phyloP scores from a whole-genome alignment of 2,113 vertebrate species.

The Grantiella picta region DNA sequence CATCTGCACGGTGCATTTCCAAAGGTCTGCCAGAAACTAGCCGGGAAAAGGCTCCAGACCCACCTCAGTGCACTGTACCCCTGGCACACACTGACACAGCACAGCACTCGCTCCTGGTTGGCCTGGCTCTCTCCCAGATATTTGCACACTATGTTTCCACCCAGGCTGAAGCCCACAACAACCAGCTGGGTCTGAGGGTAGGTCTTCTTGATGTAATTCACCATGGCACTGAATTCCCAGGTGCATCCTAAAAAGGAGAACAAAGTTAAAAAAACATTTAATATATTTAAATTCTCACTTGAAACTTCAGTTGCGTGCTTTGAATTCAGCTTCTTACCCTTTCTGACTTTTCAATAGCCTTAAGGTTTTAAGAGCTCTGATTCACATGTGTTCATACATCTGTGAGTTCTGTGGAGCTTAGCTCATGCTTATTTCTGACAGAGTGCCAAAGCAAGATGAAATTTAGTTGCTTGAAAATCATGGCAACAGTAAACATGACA shows the following conservation, averaged over 20 bases:
- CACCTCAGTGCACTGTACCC: slow-evolving; percentile 95
- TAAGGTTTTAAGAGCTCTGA: not conserved
- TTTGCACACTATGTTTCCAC: slow-evolving; percentile 98
- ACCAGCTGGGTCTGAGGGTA: slow-evolving; percentile 88
- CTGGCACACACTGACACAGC: slow-evolving; percentile 94
- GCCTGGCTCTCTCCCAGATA: slow-evolving; percentile 89
- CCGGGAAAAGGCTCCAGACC: not conserved
- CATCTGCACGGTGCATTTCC: not conserved
- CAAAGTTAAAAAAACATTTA: not conserved
- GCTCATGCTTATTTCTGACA: not conserved
- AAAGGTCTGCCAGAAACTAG: not conserved
- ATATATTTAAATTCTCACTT: not conserved
- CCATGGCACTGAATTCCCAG: slow-evolving; percentile 97
- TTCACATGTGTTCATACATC: not conserved
- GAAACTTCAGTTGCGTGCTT: not conserved
- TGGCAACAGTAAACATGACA: not conserved
- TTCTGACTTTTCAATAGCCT: not conserved
- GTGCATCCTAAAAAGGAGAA: slow-evolving; percentile 85
- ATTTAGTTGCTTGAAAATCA: not conserved
- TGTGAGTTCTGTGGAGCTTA: not conserved
- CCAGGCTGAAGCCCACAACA: slow-evolving; percentile 95
- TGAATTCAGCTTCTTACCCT: not conserved
- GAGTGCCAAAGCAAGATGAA: not conserved
- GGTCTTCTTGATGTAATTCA: slow-evolving; percentile 89
- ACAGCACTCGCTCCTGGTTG: slow-evolving; percentile 93